A percentile compares a stretch with the other conserved stretches of the same genome.
These are phyloP conservation scores for Eilema caniola DNA, from an alignment of 2,888 invertebrate genomes.

Conservation along the genomic window DNA sequence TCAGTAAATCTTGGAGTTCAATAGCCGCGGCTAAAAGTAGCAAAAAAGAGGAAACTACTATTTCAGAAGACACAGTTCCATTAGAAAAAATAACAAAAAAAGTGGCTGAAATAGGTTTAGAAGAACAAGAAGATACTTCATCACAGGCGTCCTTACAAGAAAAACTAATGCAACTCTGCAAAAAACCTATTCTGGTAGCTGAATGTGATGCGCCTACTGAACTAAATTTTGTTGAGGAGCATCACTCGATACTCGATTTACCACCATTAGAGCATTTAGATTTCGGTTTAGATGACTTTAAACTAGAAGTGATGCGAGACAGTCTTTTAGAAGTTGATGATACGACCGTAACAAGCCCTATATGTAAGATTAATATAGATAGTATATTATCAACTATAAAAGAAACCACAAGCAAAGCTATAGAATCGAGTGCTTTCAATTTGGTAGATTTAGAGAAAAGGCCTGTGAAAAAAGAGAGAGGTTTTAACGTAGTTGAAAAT, in stretches of 20 bases:
- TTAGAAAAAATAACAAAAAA: constrained; percentile 41
- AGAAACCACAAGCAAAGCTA: constrained; percentile 70
- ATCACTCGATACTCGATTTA: constrained; percentile 74
- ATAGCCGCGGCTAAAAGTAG: constrained; percentile 76
- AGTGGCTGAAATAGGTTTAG: constrained; percentile 39
- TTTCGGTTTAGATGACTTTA: constrained; percentile 79
- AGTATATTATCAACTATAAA: constrained; percentile 79
- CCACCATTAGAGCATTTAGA: constrained; percentile 77
- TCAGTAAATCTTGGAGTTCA: constrained; percentile 84
- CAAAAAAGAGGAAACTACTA: constrained; percentile 39
- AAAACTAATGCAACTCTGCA: constrained; percentile 78
- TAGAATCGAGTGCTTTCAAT: constrained; percentile 76
- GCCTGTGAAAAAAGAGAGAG: constrained; percentile 73
- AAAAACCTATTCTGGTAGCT: constrained; percentile 81
- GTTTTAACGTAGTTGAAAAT: constrained; percentile 77
- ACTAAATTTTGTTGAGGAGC: constrained; percentile 81
- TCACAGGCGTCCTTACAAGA: constrained; percentile 72
- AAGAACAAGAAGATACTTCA: constrained; percentile 58
- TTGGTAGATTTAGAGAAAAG: constrained; percentile 79
- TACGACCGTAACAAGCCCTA: constrained; percentile 72
- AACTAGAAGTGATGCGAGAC: constrained; percentile 80
- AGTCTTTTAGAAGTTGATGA: constrained; percentile 76
- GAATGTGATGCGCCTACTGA: constrained; percentile 80
- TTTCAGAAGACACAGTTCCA: constrained; percentile 54
- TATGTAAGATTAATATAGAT: constrained; percentile 82